A percentile compares a stretch with the other conserved stretches of the same genome.
Evolutionary conservation across 23 tunicate genomes (phyloP).

Genomic region (Trididemnum nubilum): DNA sequence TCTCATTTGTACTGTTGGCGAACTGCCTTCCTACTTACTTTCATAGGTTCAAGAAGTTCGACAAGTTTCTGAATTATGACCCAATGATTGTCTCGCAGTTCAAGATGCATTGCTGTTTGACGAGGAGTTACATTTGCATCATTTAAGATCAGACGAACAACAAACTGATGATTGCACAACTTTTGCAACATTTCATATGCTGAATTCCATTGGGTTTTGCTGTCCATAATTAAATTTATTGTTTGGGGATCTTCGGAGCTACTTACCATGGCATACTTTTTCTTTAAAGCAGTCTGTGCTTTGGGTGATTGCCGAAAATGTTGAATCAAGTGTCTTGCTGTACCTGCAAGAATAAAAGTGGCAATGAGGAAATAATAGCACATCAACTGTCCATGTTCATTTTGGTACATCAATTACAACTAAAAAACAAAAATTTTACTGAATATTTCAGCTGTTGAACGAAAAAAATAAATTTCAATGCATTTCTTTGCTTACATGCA

Average conservation of each 20-base stretch:
- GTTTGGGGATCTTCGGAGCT: too few relatives aligned
- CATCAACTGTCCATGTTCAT: too few relatives aligned
- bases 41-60: not conserved
- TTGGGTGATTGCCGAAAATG: not conserved
- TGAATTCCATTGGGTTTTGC: not conserved
- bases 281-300: slow-evolving; percentile 1
- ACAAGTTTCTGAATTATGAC: not conserved
- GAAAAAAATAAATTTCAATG: too few relatives aligned
- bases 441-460: too few relatives aligned
- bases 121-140: not conserved
- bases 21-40: too few relatives aligned
- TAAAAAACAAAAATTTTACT: too few relatives aligned
- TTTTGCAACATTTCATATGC: not conserved
- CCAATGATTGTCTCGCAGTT: not conserved
- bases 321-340: slow-evolving; percentile 10
- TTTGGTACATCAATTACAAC: too few relatives aligned
- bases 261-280: too few relatives aligned
- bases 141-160: not conserved
- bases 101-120: not conserved
- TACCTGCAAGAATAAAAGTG: not conserved
- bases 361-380: too few relatives aligned
- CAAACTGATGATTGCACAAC: not conserved
- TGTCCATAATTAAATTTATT: not conserved
- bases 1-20: too few relatives aligned
- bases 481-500: too few relatives aligned